A percentile compares a stretch with the other conserved stretches of the same genome.
Conservation (phyloP, 1,140 invertebrate genomes). For the Brachionus rubens region DNA sequence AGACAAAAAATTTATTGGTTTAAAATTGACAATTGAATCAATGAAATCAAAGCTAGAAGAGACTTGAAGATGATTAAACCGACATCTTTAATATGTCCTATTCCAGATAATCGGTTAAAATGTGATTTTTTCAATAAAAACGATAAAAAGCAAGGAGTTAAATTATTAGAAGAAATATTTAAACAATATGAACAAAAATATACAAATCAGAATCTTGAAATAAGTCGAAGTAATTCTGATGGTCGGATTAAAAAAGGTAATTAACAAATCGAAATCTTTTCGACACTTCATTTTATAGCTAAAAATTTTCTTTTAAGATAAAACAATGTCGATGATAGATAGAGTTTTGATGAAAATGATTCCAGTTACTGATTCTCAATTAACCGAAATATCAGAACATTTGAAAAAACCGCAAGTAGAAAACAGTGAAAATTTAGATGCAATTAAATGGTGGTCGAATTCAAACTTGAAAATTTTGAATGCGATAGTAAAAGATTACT, state of each 20-base stretch:
- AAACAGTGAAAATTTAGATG: not conserved
- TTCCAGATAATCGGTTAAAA: not conserved
- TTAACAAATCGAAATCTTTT: too few relatives aligned
- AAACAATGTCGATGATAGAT: too few relatives aligned
- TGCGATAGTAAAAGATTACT: not conserved
- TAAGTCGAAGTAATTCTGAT: too few relatives aligned
- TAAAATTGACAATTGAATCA: conserved; percentile 1
- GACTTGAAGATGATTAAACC: not conserved
- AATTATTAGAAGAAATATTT: too few relatives aligned
- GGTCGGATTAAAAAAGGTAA: too few relatives aligned
- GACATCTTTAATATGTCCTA: not conserved
- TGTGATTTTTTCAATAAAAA: conserved; percentile 1
- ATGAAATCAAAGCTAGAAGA: not conserved
- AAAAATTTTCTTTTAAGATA: too few relatives aligned
- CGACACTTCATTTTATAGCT: too few relatives aligned
- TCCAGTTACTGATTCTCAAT: not conserved
- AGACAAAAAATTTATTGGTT: not conserved
- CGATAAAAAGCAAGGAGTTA: not conserved
- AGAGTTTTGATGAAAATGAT: too few relatives aligned
- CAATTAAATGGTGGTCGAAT: not conserved
- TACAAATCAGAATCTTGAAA: too few relatives aligned
- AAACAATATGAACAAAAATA: not conserved
- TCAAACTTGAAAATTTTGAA: not conserved
- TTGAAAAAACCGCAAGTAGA: not conserved
- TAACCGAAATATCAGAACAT: not conserved